These are phyloP conservation scores for Spinus olivaceus DNA, from an alignment of 2,797 vertebrate species.

Conservation along the genomic window DNA sequence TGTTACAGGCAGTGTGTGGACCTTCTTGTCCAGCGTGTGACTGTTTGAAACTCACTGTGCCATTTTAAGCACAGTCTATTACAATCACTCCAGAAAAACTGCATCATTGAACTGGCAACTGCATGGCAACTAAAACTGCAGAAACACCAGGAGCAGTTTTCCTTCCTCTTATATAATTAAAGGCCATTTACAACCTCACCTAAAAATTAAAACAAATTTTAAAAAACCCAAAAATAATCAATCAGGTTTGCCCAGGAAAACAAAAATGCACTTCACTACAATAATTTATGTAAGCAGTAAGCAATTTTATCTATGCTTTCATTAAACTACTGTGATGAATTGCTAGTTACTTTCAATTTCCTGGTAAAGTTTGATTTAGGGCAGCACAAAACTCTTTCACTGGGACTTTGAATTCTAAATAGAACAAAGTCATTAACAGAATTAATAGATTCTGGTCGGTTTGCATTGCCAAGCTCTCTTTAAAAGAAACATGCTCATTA, in stretches of 20 bases:
- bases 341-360: not conserved
- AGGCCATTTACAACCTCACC: not conserved
- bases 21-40: not conserved
- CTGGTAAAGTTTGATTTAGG: not conserved
- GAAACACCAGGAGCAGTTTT: not conserved
- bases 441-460: not conserved
- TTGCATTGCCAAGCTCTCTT: not conserved
- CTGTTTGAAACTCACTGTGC: not conserved
- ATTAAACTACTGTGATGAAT: not conserved
- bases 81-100: not conserved
- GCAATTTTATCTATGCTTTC: not conserved
- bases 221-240: not conserved
- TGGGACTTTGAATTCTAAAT: not conserved
- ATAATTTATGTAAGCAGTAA: not conserved
- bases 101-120: not conserved
- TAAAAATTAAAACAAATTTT: not conserved
- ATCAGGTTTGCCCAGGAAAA: not conserved
- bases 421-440: constrained; percentile 3
- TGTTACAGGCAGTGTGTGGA: rapidly evolving
- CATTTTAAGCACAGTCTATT: not conserved
- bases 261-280: not conserved
- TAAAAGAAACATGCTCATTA: not conserved
- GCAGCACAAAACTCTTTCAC: not conserved
- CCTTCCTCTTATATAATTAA: not conserved
- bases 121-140: not conserved